A percentile compares a stretch with the other conserved stretches of the same genome.
Evolutionary conservation across 2,797 vertebrate species (phyloP).

Genomic region (Halcyon badia): DNA sequence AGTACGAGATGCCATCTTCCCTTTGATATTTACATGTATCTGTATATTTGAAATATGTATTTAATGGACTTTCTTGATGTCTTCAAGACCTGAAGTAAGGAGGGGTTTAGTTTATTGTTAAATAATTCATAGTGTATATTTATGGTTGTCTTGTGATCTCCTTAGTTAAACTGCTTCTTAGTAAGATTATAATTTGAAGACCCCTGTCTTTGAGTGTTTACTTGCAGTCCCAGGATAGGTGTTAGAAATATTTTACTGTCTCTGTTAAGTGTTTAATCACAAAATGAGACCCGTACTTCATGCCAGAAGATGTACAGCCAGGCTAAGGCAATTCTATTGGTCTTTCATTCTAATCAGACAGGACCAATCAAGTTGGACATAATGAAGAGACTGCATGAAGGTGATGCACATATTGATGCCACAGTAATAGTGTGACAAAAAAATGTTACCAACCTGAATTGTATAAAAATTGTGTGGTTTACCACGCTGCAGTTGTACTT

Average conservation of each 20-base stretch:
- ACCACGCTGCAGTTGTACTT: not conserved
- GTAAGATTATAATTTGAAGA: not conserved
- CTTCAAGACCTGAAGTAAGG: not conserved
- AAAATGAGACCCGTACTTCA: not conserved
- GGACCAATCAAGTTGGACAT: not conserved
- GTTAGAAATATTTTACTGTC: not conserved
- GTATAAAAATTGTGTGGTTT: not conserved
- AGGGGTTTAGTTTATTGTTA: not conserved
- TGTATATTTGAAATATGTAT: not conserved
- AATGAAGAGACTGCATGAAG: not conserved
- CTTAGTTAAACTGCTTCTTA: not conserved
- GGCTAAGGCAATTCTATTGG: not conserved
- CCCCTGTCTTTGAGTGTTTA: not conserved
- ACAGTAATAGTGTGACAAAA: not conserved
- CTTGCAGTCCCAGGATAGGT: not conserved
- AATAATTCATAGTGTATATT: not conserved
- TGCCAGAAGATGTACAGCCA: not conserved
- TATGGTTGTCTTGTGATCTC: not conserved
- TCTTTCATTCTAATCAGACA: not conserved
- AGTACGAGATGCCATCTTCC: not conserved
- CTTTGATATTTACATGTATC: not conserved
- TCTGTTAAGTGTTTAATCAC: not conserved
- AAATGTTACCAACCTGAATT: rapidly evolving
- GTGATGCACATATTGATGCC: not conserved
- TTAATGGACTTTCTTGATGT: not conserved